These are phyloP conservation scores for Zaprionus vittiger DNA, from an alignment of 1,140 invertebrate species.

Conservation along the genomic window DNA sequence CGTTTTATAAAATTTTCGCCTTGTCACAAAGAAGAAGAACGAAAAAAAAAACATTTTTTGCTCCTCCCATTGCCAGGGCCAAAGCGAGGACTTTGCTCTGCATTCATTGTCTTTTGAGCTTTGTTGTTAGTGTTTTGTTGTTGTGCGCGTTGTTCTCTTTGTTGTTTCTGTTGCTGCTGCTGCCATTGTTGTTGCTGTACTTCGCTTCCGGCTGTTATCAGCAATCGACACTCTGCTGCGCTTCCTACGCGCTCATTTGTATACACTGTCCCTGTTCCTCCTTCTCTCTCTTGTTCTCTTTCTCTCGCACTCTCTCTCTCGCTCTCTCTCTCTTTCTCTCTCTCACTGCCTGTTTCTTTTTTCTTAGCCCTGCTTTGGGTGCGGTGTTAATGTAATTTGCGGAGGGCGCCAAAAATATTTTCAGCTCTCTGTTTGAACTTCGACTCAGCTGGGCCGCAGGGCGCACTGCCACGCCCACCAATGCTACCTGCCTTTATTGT, in stretches of 20 bases:
- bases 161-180: conserved; percentile 26
- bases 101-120: conserved; percentile 76
- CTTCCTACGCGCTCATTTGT: conserved; percentile 57
- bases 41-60: conserved; percentile 42
- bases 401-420: conserved; percentile 63
- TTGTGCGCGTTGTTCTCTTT: conserved; percentile 17
- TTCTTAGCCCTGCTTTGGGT: conserved; percentile 47
- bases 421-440: conserved; percentile 72
- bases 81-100: conserved; percentile 1
- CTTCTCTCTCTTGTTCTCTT: conserved; percentile 14
- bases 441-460: conserved; percentile 40
- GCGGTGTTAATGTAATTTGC: conserved; percentile 77
- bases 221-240: conserved; percentile 75
- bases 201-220: conserved; percentile 81
- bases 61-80: conserved; percentile 4
- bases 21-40: conserved; percentile 26
- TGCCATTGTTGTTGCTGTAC: conserved; percentile 46
- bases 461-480: conserved; percentile 39
- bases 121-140: conserved; percentile 36
- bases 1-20: conserved; percentile 56
- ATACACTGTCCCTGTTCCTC: conserved; percentile 21
- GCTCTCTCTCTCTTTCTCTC: neutral
- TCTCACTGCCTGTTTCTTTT: conserved; percentile 28
- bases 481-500: neutral
- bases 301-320: conserved; percentile 14